Conservation (phyloP, 2,888 invertebrate species). For the Diplolepis rosae region DNA sequence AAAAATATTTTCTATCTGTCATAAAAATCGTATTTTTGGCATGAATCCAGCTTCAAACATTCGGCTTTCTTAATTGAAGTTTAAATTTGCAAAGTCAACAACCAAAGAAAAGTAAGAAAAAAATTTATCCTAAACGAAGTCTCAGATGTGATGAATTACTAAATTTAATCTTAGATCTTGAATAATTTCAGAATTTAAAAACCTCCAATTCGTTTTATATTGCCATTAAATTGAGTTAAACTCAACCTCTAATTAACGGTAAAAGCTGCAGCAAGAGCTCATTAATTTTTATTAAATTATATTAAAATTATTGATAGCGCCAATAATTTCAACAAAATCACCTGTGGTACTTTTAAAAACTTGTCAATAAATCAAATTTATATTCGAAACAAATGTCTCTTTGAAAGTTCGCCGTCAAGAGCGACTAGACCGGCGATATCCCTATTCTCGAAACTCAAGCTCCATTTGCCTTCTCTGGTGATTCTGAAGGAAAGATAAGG, state of each 20-base stretch:
- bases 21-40: background rate
- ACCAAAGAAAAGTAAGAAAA: background rate
- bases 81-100: background rate
- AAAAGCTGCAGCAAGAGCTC: background rate
- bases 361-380: background rate
- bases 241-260: background rate
- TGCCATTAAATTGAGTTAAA: too few species aligned
- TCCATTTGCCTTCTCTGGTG: background rate
- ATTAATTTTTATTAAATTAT: background rate
- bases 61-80: background rate
- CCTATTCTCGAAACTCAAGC: conserved; percentile 16
- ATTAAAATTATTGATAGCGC: background rate
- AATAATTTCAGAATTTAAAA: background rate
- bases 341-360: background rate
- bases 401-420: background rate
- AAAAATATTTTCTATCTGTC: background rate
- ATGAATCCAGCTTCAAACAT: background rate
- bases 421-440: background rate
- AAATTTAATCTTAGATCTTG: background rate
- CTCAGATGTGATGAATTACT: background rate
- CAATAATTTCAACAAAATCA: background rate
- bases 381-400: background rate
- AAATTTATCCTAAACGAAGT: background rate
- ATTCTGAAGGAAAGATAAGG: conserved; percentile 14
- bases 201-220: too few species aligned